Evolutionary conservation across 1,140 invertebrate species (phyloP), one percentile per base, ranked within the genome.

Genomic region (Ganaspis sp.): DNA sequence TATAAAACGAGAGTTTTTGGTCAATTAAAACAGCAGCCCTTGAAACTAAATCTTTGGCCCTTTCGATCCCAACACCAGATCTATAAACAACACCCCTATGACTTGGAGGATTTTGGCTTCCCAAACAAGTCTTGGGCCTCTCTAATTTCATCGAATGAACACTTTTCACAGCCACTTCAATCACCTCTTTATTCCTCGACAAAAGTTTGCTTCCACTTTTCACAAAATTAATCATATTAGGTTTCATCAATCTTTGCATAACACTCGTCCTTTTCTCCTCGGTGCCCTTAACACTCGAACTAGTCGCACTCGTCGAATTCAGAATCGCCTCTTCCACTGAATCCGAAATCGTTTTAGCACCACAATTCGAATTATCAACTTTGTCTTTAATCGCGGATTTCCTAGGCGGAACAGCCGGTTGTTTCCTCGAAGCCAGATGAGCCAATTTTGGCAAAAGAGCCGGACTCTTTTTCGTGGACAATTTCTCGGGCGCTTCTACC

Each of bases 1-100:
- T 73, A 72, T 90, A 93, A 76, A 92, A 92, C 45, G 89, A 89
- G 19, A 94, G 89, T 78, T 92, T 92, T 15, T 92, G 89, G 78
- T 93, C 93, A 0, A 88, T 83, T 17, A 94, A 76, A 9, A 92
- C 88, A 73, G 92, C 92, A 71, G 90, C 91, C 34, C 92, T 88
- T 26, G 84, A 86, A n/a, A 93, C 91, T 78, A 93, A 87, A 78
- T 93, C 92, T 75, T 91, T 92, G 0, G 91, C 84, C 72, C 91
- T 92, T 78, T 92, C 92, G 53, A 91, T 93, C 9, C 91, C 92
- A 5, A 89, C 90, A 17, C 92, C 90, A 17, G 90, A 74, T 75
- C 85, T 86, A 26, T 90, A 90, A 69, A 92, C 77, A 49, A 89
- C 81, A 19, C 91, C 91, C 12, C 85, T 84, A 69, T 92, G 90